phyloP scores from a whole-genome alignment of 1,140 invertebrate species.

The Druon quercuslanigerum region DNA sequence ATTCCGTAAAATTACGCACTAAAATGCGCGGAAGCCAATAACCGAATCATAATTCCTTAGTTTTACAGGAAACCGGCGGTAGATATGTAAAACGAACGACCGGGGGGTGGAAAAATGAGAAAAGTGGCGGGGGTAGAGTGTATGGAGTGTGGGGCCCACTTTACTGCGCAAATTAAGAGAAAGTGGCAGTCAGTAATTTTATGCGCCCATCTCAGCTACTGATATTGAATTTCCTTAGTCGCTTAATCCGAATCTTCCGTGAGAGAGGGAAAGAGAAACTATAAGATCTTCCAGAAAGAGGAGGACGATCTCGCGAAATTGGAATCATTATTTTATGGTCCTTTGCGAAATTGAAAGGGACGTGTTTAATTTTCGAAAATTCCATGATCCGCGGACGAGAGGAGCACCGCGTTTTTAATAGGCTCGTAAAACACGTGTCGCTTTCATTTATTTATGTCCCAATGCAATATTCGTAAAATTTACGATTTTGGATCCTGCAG shows the following conservation, averaged over 20 bases:
- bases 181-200: constrained; percentile 76
- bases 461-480: constrained; percentile 18
- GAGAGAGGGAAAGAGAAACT: constrained; percentile 33
- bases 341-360: constrained; percentile 64
- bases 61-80: constrained; percentile 61
- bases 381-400: constrained; percentile 40
- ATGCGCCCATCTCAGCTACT: constrained; percentile 75
- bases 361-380: constrained; percentile 66
- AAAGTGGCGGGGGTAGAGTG: constrained; percentile 37
- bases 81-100: constrained; percentile 50
- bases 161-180: constrained; percentile 75
- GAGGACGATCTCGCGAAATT: constrained; percentile 72
- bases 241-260: constrained; percentile 73
- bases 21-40: constrained; percentile 65
- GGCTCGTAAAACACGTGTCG: constrained; percentile 23
- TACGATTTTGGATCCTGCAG: neutral
- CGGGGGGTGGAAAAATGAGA: constrained; percentile 28
- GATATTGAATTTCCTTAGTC: constrained; percentile 76
- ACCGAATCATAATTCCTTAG: constrained; percentile 71
- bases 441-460: constrained; percentile 23
- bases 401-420: constrained; percentile 13
- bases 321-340: constrained; percentile 74
- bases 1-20: constrained; percentile 64
- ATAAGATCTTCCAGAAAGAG: constrained; percentile 42
- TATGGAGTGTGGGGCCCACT: constrained; percentile 57